phyloP scores from a whole-genome alignment of 1,140 invertebrate genomes.

The Tetragonula clypearis region DNA sequence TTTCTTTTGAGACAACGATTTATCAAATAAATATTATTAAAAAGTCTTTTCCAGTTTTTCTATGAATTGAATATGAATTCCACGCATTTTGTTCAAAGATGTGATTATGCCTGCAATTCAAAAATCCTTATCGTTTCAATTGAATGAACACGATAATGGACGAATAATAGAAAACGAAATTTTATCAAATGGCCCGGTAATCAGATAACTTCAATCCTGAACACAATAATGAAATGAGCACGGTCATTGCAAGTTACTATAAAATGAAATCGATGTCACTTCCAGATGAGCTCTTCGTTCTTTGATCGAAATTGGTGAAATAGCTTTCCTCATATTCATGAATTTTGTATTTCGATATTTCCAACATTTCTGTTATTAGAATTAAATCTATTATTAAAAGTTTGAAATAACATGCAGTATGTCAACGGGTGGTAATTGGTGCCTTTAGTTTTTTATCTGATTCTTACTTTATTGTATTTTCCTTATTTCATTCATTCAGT shows the following conservation, averaged over 20 bases:
- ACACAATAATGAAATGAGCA: constrained; percentile 11
- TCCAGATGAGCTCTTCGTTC: neutral
- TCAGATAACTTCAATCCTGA: constrained; percentile 36
- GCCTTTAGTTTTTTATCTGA: neutral
- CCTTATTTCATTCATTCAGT: neutral
- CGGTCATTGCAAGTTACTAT: constrained; percentile 20
- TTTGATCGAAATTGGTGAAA: neutral
- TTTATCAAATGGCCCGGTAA: constrained; percentile 35
- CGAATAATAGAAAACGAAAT: neutral
- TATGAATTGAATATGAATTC: neutral
- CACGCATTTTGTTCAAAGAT: neutral
- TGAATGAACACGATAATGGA: neutral
- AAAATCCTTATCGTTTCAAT: neutral
- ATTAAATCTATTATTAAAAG: neutral
- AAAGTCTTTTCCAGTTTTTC: neutral
- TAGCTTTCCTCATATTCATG: neutral
- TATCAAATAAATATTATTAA: neutral
- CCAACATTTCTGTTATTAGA: neutral
- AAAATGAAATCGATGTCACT: constrained; percentile 27
- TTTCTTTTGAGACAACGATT: neutral
- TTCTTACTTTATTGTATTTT: neutral
- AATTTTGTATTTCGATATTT: too few species aligned
- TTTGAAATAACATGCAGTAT: neutral
- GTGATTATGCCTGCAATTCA: neutral
- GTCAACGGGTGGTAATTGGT: neutral